Percentiles rank a stretch among this genome's conserved stretches.
phyloP scores from a whole-genome alignment of 2,797 vertebrate species.

The Pangasius mekongensis region DNA sequence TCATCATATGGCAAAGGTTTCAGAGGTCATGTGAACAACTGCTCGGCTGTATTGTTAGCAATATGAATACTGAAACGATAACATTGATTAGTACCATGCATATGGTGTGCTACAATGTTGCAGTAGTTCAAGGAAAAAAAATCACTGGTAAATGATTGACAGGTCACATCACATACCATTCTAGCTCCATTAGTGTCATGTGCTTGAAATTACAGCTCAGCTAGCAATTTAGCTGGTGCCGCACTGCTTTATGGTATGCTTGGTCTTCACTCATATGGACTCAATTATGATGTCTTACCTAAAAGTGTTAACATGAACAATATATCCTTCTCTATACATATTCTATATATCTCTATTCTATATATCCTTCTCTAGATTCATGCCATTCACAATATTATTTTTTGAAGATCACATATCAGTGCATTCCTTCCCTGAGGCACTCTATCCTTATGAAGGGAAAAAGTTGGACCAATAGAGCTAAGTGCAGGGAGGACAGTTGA shows the following conservation, averaged over 20 bases:
- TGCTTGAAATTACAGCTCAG: not conserved
- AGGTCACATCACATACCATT: slow-evolving; percentile 33
- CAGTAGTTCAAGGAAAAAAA: not conserved
- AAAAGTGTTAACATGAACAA: slow-evolving; percentile 42
- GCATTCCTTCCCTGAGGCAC: slow-evolving; percentile 2
- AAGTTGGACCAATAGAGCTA: not conserved
- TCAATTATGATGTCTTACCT: slow-evolving; percentile 32
- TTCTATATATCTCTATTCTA: not conserved
- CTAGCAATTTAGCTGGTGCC: not conserved
- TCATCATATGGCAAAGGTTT: not conserved
- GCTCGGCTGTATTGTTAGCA: not conserved
- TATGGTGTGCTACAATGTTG: not conserved
- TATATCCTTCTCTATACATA: slow-evolving; percentile 17
- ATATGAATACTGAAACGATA: not conserved
- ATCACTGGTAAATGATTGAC: slow-evolving; percentile 26
- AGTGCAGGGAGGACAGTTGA: not conserved
- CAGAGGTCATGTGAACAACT: not conserved
- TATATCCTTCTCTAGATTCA: slow-evolving; percentile 34
- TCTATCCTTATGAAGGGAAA: not conserved
- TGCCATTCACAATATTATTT: slow-evolving; percentile 48
- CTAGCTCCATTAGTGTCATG: slow-evolving; percentile 50
- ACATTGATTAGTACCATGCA: not conserved
- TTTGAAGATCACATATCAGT: slow-evolving; percentile 24
- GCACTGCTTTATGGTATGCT: slow-evolving; percentile 3
- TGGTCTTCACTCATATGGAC: slow-evolving; percentile 40